These are phyloP conservation scores for Echinometra lucunter DNA, from an alignment of 53 echinoderm and acorn worm species.

Conservation along the genomic window DNA sequence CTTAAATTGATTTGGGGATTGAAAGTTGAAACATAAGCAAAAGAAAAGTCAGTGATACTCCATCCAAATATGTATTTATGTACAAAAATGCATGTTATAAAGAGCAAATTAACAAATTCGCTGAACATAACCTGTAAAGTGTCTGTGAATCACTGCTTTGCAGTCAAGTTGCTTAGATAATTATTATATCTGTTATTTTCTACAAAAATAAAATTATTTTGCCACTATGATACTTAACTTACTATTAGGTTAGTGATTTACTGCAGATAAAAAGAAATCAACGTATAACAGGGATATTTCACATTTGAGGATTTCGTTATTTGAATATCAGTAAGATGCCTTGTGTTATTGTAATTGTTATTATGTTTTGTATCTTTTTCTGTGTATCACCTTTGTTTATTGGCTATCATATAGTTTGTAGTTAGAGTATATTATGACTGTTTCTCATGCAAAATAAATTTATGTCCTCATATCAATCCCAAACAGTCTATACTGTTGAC, in stretches of 20 bases:
- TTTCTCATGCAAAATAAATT: conserved; percentile 67
- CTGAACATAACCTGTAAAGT: neutral
- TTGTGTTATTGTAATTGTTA: conserved; percentile 37
- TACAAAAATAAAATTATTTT: neutral
- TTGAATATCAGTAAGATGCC: conserved; percentile 18
- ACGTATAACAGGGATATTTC: neutral
- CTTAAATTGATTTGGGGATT: neutral
- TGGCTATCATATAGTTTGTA: conserved; percentile 67
- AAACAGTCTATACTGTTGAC: neutral
- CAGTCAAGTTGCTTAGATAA: neutral
- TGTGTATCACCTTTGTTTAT: conserved; percentile 50
- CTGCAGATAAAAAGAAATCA: neutral
- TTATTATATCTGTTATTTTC: neutral
- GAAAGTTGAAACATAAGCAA: neutral
- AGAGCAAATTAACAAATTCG: conserved; percentile 1
- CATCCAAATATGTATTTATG: conserved; percentile 7
- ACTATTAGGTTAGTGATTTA: neutral
- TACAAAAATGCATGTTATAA: neutral
- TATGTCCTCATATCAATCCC: conserved; percentile 65
- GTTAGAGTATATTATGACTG: conserved; percentile 64
- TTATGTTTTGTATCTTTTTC: conserved; percentile 34
- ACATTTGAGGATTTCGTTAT: conserved; percentile 22
- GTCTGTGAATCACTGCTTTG: neutral
- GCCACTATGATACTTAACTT: neutral
- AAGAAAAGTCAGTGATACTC: neutral